Base-by-base conservation (phyloP, 2,797 vertebrate genomes). In the Crocodylus rhombifer region DNA sequence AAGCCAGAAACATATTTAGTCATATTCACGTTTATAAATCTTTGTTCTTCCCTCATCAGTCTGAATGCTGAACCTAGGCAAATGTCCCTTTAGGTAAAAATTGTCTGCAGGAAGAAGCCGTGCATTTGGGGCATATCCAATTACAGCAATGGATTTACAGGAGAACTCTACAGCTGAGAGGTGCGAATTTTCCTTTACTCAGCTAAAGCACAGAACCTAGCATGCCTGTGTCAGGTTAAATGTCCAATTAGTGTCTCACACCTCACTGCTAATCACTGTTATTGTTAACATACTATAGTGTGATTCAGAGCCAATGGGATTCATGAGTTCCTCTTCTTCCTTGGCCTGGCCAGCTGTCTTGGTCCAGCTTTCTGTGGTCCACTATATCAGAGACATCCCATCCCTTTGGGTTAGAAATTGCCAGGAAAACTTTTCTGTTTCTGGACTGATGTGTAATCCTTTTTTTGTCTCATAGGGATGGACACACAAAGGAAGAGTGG, bases 321-420 rank as follows among this genome's bases (percentile, higher is more conserved):
- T 81, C 89, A 84, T 86, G 91, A 79, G n/a, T 81, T 95, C 84
- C 84, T 89, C 87, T 75, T 93, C 94, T 87, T 92, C 71, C 82
- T 86, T 30, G 0, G 9, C 42, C 74, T 80, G 90, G 13, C 84
- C 89, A 91, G 90, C 78, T 92, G 90, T 60, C 60, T 77, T 81
- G 82, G 84, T 57, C n/a, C n/a, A n/a, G n/a, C 23, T 82, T 79
- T 79, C 78, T 75, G 79, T 91, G 77, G n/a, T 69, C 63, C 90
- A 67, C 13, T 79, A 76, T 56, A 1, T 1, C 18, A 3, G 11
- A 67, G 63, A 77, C 94, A 94, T 36, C 69, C 64, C 87, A 3
- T 7, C 12, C 51, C 58, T 76, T 26, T 63, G 26, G 13, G 77
- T 17, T 23, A 77, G 67, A 80, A 65, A 71, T 12, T 1, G 6